A percentile compares a stretch with the other conserved stretches of the same genome.
Evolutionary conservation across 2,797 vertebrate genomes (phyloP).

Genomic region (Myotis vivesi): DNA sequence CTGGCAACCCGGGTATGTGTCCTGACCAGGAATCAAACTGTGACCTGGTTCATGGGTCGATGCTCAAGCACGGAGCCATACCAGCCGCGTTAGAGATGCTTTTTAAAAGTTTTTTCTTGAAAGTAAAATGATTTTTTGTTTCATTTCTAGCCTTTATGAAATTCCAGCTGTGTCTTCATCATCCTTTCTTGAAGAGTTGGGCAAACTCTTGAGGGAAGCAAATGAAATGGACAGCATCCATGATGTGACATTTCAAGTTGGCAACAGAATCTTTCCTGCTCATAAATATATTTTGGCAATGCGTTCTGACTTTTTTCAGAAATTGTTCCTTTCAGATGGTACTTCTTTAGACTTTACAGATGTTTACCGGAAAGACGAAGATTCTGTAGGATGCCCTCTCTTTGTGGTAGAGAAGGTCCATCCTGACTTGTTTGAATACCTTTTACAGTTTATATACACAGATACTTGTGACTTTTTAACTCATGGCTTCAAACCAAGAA

Average conservation of each 20-base stretch:
- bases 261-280: conserved; percentile 89
- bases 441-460: conserved; percentile 94
- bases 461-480: conserved; percentile 95
- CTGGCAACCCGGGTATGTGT: no score
- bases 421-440: conserved; percentile 90
- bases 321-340: conserved; percentile 86
- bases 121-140: conserved; percentile 67
- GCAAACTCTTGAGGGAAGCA: conserved; percentile 89
- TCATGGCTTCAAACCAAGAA: conserved; percentile 88
- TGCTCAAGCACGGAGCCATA: no score
- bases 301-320: conserved; percentile 93
- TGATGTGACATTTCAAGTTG: conserved; percentile 94
- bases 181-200: conserved; percentile 91
- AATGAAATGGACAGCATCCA: conserved; percentile 96
- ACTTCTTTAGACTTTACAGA: conserved; percentile 81
- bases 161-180: conserved; percentile 92
- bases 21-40: no score
- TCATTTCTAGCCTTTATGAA: conserved; percentile 92
- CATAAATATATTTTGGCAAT: conserved; percentile 95
- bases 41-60: no score
- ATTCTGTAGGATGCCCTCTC: conserved; percentile 92
- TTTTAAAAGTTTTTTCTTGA: neutral
- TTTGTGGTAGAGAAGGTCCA: conserved; percentile 92
- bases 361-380: conserved; percentile 88
- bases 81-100: neutral